These are phyloP conservation scores for Pelodiscus sinensis DNA, from an alignment of 2,113 vertebrate genomes.

Conservation along the genomic window DNA sequence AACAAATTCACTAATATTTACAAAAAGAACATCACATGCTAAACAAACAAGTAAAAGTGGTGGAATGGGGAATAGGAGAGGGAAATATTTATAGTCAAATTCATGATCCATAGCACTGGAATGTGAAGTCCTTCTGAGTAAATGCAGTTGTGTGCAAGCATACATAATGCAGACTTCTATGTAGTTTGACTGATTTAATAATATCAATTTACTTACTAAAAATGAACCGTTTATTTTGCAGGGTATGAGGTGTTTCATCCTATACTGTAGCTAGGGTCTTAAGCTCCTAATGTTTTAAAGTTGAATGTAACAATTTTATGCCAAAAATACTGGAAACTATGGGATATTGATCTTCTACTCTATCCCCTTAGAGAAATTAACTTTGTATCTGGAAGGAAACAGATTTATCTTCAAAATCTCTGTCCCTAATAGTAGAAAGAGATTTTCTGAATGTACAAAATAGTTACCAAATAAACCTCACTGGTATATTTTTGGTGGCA, in stretches of 20 bases:
- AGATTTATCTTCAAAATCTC: background rate
- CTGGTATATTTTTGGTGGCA: slow-evolving; percentile 34
- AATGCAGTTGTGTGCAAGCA: background rate
- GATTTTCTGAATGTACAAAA: slow-evolving; percentile 30
- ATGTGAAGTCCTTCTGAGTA: background rate
- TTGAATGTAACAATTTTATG: background rate
- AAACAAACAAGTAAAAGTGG: background rate
- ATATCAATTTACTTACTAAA: background rate
- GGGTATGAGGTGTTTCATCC: background rate
- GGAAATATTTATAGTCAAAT: background rate
- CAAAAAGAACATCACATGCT: background rate
- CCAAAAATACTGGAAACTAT: background rate
- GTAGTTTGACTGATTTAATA: background rate
- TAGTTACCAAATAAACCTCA: background rate
- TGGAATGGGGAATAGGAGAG: background rate
- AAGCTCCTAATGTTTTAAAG: background rate
- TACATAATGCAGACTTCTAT: background rate
- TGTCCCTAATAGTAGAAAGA: background rate
- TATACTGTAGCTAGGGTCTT: background rate
- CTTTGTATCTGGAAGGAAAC: slow-evolving; percentile 7
- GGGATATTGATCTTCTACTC: background rate
- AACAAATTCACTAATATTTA: slow-evolving; percentile 10
- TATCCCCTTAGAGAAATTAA: background rate
- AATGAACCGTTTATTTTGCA: background rate
- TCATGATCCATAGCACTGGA: background rate